Conservation (phyloP, 1,140 invertebrate species). For the Chironomus tepperi region DNA sequence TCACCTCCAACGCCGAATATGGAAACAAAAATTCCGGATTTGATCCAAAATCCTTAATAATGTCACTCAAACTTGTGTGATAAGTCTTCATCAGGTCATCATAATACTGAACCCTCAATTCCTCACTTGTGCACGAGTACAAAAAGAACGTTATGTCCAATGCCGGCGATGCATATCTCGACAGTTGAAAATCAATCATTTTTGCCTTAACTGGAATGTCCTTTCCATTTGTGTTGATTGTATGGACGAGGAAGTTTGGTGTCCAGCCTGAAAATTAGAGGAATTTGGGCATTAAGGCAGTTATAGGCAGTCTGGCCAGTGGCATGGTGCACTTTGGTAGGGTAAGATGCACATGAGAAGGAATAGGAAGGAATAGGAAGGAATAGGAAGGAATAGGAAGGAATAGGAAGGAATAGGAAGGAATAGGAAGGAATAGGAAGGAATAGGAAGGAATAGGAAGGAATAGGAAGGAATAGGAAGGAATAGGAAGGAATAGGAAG, state of each 20-base stretch:
- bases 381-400: no score
- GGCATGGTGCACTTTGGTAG: no score
- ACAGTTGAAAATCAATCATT: conserved; percentile 62
- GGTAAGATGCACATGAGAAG: no score
- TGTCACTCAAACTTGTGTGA: conserved; percentile 44
- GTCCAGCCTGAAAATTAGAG: conserved; percentile 49
- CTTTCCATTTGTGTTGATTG: conserved; percentile 38
- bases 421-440: no score
- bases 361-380: no score
- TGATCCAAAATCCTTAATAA: conserved; percentile 50
- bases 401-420: no score
- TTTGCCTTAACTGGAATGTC: conserved; percentile 42
- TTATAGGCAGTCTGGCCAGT: no score
- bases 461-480: no score
- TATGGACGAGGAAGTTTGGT: conserved; percentile 54
- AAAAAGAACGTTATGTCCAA: conserved; percentile 53
- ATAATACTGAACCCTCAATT: conserved; percentile 47
- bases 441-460: no score
- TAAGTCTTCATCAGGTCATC: conserved; percentile 49
- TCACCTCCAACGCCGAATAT: conserved; percentile 39
- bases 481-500: no score
- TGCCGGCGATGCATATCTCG: conserved; percentile 48
- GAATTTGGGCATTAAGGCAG: no score
- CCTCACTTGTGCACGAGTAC: conserved; percentile 51
- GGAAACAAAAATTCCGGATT: conserved; percentile 50